Base-by-base conservation (phyloP, 2,888 invertebrate species). In the Machimus rusticus region DNA sequence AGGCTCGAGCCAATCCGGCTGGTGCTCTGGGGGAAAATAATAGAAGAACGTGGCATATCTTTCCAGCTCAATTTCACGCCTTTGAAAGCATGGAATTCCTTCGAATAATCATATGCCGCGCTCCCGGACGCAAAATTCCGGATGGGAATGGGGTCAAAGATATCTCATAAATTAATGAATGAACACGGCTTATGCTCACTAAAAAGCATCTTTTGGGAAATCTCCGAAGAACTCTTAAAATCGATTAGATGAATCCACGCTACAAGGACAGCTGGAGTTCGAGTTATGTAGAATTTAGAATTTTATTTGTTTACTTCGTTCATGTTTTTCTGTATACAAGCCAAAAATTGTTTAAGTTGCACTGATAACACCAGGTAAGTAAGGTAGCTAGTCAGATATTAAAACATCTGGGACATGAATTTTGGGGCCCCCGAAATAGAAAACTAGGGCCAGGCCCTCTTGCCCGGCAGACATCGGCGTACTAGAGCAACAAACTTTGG, bases 101-200 rank as follows among this genome's bases (percentile, higher is more conserved):
- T 23, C 1, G 51, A n/a, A 51, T 51, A 57, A 57, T 23, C 19
- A 57, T 12, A 66, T n/a, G n/a, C 8, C 28, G 12, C 3, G 3
- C 3, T 66, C 66, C 66, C 66, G 28, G 28, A 28, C 28, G 2
- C 66, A 23, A 19, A 19, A 76, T 37, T 37, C 39, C 3, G 16
- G 31, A 2, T 28, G 39, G 37, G 37, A 78, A 39, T 78, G 78
- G 43, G 78, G 78, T 78, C 78, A 78, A 78, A 78, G 39, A 78
- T 76, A 39, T 43, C 46, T 46, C 78, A 23, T 76, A 78, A 78
- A 78, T 78, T 46, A 78, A 12, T 78, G 78, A 78, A 78, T 78
- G 78, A 78, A 46, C 5, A 43, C n/a, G 43, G 39, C 43, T 78
- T 78, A n/a, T 39, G 78, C 8, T 34, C 8, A 14, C 66, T 66